These are phyloP conservation scores for Entomyzon cyanotis DNA, from an alignment of 2,113 vertebrate genomes.

Conservation along the genomic window DNA sequence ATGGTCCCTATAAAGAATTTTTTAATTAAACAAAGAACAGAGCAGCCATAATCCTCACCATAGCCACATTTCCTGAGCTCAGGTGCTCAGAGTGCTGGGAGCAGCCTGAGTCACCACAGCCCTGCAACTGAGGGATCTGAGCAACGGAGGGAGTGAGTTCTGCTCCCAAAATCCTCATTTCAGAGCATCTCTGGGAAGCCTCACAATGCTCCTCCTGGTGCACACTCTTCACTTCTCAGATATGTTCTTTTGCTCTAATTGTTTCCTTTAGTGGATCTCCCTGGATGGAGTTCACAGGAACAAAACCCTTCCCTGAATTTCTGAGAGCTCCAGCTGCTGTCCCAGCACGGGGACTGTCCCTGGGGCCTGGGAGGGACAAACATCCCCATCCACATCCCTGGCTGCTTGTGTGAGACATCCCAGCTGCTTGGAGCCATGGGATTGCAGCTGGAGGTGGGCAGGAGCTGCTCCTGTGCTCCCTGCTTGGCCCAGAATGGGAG, in stretches of 20 bases:
- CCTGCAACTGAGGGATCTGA: neutral
- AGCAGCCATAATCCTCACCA: neutral
- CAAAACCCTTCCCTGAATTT: neutral
- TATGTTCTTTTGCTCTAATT: neutral
- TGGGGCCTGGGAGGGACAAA: neutral
- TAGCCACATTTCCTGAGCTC: neutral
- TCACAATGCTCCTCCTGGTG: neutral
- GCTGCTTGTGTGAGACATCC: neutral
- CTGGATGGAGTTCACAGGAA: neutral
- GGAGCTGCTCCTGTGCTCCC: neutral
- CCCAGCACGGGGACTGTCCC: neutral
- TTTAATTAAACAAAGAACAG: neutral
- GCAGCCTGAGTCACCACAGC: neutral
- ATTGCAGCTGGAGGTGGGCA: neutral
- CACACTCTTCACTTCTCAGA: neutral
- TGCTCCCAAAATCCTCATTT: neutral
- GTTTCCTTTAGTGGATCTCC: neutral
- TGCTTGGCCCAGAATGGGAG: neutral
- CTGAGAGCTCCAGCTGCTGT: neutral
- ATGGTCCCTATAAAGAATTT: neutral
- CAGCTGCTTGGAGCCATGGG: neutral
- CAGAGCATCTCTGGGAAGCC: neutral
- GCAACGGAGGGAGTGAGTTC: neutral
- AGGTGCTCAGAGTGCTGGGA: neutral
- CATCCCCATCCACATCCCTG: rapidly evolving